Conservation (phyloP, 2,797 vertebrate genomes). For the Acanthis flammea region DNA sequence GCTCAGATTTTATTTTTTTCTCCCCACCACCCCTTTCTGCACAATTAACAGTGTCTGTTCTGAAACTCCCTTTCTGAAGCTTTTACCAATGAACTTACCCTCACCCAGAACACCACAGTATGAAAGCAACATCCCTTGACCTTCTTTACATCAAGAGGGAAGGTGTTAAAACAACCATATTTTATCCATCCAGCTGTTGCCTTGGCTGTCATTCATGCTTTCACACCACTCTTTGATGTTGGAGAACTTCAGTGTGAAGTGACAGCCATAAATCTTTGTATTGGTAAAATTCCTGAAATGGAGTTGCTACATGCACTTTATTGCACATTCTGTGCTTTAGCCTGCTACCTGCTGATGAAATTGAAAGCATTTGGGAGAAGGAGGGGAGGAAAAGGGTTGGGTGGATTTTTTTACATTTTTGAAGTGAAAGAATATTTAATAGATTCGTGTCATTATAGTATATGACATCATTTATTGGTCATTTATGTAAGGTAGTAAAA, state of each 20-base stretch:
- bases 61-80: neutral
- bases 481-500: neutral
- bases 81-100: neutral
- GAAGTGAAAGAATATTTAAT: neutral
- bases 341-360: neutral
- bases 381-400: rapidly evolving
- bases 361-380: neutral
- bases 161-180: neutral
- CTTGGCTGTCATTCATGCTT: neutral
- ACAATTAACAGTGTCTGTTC: neutral
- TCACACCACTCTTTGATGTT: constrained; percentile 31
- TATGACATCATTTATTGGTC: neutral
- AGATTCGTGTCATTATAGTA: neutral
- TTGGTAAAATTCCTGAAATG: neutral
- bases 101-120: neutral
- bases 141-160: neutral
- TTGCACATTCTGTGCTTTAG: neutral
- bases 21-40: neutral
- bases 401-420: neutral
- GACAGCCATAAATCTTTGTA: constrained; percentile 3
- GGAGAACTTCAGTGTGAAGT: neutral
- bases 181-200: constrained; percentile 30
- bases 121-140: constrained; percentile 28
- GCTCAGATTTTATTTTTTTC: neutral
- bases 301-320: neutral